phyloP scores from a whole-genome alignment of 2,113 vertebrate genomes.

The Ramphastos sulfuratus region DNA sequence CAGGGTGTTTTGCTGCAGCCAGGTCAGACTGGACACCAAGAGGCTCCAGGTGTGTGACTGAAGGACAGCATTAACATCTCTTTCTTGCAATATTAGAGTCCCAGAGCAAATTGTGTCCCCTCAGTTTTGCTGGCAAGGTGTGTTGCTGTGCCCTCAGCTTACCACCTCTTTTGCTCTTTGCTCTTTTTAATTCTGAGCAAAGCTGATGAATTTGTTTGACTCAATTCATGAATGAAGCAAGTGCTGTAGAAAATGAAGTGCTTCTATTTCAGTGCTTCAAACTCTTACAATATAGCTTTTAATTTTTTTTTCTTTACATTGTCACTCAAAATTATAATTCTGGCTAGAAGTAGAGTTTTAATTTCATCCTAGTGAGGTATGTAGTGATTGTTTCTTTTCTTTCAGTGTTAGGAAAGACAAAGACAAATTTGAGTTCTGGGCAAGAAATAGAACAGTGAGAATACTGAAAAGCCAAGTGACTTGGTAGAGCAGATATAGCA shows the following conservation, averaged over 20 bases:
- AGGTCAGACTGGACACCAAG: not conserved
- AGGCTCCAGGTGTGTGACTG: not conserved
- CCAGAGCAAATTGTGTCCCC: not conserved
- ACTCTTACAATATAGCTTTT: not conserved
- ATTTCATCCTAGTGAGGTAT: not conserved
- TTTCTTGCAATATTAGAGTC: not conserved
- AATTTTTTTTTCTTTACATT: not conserved
- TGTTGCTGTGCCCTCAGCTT: not conserved
- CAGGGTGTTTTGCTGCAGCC: not conserved
- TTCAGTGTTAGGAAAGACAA: slow-evolving; percentile 25
- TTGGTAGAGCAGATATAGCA: slow-evolving; percentile 12
- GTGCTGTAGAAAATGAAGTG: not conserved
- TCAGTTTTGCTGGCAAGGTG: not conserved
- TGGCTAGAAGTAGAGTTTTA: not conserved
- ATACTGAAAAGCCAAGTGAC: not conserved
- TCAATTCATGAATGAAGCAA: slow-evolving; percentile 19
- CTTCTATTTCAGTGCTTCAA: slow-evolving; percentile 12
- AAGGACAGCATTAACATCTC: not conserved
- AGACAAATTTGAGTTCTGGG: slow-evolving; percentile 20
- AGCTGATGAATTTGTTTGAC: not conserved
- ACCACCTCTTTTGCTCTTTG: not conserved
- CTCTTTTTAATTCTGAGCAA: not conserved
- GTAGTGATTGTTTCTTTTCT: slow-evolving; percentile 38
- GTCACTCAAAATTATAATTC: slow-evolving; percentile 37
- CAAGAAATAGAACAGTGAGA: slow-evolving; percentile 42